Evolutionary conservation across 2,888 invertebrate genomes (phyloP).

Genomic region (Unio pictorum): DNA sequence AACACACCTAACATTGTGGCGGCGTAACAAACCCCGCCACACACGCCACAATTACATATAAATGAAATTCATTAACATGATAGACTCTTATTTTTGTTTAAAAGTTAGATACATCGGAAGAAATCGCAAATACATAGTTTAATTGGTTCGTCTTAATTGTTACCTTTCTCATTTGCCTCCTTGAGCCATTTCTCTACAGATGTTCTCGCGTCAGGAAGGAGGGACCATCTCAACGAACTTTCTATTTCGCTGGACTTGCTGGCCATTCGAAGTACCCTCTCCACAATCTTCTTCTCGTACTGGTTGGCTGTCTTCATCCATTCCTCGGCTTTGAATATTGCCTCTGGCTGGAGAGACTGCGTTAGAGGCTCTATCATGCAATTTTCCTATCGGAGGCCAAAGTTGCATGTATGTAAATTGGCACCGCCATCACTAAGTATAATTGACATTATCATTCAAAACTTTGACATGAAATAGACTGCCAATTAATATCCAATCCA

Average conservation of each 20-base stretch:
- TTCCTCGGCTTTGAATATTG: conserved; percentile 43
- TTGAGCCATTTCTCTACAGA: conserved; percentile 59
- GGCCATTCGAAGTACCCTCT: conserved; percentile 46
- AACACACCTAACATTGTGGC: too few species aligned
- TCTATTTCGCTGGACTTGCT: conserved; percentile 43
- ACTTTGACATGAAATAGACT: too few species aligned
- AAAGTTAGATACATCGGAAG: too few species aligned
- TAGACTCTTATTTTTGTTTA: too few species aligned
- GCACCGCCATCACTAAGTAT: neutral
- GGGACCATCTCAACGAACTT: conserved; percentile 33
- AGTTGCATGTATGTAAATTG: neutral
- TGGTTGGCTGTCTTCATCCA: conserved; percentile 49
- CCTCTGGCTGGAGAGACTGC: conserved; percentile 41
- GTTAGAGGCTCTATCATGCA: conserved; percentile 6
- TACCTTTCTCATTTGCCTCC: conserved; percentile 55
- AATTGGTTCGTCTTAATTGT: neutral
- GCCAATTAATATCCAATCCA: too few species aligned
- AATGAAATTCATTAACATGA: too few species aligned
- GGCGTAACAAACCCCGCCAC: too few species aligned
- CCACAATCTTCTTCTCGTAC: conserved; percentile 47
- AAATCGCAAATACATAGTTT: too few species aligned
- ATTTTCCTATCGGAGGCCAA: neutral
- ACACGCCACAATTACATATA: too few species aligned
- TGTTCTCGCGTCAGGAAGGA: conserved; percentile 53
- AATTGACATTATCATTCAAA: neutral